Conservation (phyloP, 2,113 vertebrate species). For the Atrichornis clamosus region DNA sequence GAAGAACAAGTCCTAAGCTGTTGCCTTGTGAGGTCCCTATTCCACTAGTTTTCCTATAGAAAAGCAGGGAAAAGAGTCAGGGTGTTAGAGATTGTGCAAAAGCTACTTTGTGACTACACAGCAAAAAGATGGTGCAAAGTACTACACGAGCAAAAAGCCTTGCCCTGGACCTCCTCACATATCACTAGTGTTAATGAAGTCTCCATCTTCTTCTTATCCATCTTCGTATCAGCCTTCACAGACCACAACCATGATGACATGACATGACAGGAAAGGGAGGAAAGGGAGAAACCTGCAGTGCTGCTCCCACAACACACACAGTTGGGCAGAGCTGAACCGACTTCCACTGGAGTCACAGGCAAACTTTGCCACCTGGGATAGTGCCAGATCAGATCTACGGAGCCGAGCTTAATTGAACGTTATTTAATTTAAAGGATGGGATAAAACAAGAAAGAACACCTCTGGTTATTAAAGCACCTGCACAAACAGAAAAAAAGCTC, state of each 20-base stretch:
- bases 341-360: neutral
- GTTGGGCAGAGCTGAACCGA: neutral
- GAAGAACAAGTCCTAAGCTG: neutral
- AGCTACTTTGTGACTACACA: neutral
- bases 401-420: neutral
- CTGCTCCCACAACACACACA: neutral
- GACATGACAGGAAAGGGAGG: neutral
- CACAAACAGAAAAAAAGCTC: neutral
- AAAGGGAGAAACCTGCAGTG: neutral
- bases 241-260: neutral
- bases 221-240: neutral
- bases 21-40: neutral
- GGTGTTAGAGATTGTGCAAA: neutral
- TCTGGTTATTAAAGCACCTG: neutral
- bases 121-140: neutral
- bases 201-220: neutral
- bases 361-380: neutral
- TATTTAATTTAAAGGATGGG: neutral
- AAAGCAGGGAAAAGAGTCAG: neutral
- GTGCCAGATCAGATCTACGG: conserved; percentile 15
- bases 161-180: neutral
- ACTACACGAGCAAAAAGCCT: too few relatives aligned
- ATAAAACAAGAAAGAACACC: conserved; percentile 4
- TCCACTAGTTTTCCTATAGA: neutral
- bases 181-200: neutral